Percentiles rank a stretch among this genome's conserved stretches.
These are phyloP conservation scores for Lepidocyrtoides sp. DNA, from an alignment of 2,888 invertebrate species.

Conservation along the genomic window DNA sequence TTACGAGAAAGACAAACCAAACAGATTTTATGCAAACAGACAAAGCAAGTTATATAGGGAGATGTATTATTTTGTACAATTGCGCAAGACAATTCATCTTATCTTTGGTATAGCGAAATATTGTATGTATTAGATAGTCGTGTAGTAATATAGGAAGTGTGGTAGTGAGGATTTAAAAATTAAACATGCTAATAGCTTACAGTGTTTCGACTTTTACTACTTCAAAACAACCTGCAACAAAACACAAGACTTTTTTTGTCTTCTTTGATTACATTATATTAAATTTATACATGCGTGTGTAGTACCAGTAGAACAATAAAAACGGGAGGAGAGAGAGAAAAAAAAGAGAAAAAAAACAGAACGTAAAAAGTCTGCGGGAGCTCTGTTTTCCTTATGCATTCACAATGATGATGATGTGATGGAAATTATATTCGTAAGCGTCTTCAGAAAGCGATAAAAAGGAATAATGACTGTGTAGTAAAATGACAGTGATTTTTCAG, in stretches of 20 bases:
- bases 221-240: slow-evolving; percentile 46
- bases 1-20: neutral
- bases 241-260: slow-evolving; percentile 29
- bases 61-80: neutral
- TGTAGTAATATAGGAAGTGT: slow-evolving; percentile 33
- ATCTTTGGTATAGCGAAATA: too few species aligned
- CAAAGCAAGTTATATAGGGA: neutral
- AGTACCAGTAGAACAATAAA: slow-evolving; percentile 63
- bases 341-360: slow-evolving; percentile 64
- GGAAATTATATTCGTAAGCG: slow-evolving; percentile 71
- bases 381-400: slow-evolving; percentile 70
- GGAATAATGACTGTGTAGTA: slow-evolving; percentile 61
- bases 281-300: slow-evolving; percentile 54
- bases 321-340: slow-evolving; percentile 66
- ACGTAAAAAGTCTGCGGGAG: slow-evolving; percentile 77
- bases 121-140: too few species aligned
- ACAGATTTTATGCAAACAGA: neutral
- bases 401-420: slow-evolving; percentile 74
- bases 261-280: slow-evolving; percentile 46
- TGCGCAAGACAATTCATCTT: too few species aligned
- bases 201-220: slow-evolving; percentile 62
- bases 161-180: slow-evolving; percentile 66
- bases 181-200: slow-evolving; percentile 69
- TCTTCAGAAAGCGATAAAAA: slow-evolving; percentile 73
- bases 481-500: slow-evolving; percentile 71